A percentile compares a stretch with the other conserved stretches of the same genome.
These are phyloP conservation scores for Metaphire vulgaris DNA, from an alignment of 1,140 invertebrate species.

Conservation along the genomic window DNA sequence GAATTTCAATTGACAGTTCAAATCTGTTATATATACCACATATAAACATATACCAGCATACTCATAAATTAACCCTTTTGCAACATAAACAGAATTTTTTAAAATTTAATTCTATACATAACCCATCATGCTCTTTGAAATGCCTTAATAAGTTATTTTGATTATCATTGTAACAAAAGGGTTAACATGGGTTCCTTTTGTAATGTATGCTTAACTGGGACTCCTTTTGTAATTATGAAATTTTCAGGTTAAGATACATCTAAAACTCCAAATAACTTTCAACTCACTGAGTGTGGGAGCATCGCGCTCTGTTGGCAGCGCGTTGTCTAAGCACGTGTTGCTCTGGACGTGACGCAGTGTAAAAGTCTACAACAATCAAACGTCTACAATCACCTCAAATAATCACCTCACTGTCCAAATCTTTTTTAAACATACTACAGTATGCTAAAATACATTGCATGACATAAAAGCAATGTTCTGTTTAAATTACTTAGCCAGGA, in stretches of 20 bases:
- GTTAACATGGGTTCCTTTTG: background rate
- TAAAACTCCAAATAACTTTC: no score
- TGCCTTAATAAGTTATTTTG: background rate
- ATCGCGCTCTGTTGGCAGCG: slow-evolving; percentile 38
- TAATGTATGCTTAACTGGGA: background rate
- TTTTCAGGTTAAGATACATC: no score
- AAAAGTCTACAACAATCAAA: slow-evolving; percentile 37
- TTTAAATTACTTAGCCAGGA: background rate
- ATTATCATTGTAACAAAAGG: background rate
- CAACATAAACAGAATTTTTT: background rate
- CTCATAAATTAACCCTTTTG: no score
- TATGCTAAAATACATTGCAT: background rate
- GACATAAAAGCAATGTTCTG: background rate
- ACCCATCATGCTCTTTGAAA: background rate
- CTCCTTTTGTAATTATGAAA: no score
- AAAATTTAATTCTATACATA: background rate
- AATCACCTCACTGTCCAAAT: background rate
- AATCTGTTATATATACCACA: no score
- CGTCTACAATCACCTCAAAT: background rate
- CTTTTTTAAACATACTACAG: background rate
- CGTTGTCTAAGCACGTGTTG: slow-evolving; percentile 46
- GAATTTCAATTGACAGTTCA: no score
- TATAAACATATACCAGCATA: no score
- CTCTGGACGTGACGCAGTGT: slow-evolving; percentile 44
- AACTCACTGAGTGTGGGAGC: slow-evolving; percentile 31